phyloP scores from a whole-genome alignment of 2,797 vertebrate species.

The Discoglossus pictus region DNA sequence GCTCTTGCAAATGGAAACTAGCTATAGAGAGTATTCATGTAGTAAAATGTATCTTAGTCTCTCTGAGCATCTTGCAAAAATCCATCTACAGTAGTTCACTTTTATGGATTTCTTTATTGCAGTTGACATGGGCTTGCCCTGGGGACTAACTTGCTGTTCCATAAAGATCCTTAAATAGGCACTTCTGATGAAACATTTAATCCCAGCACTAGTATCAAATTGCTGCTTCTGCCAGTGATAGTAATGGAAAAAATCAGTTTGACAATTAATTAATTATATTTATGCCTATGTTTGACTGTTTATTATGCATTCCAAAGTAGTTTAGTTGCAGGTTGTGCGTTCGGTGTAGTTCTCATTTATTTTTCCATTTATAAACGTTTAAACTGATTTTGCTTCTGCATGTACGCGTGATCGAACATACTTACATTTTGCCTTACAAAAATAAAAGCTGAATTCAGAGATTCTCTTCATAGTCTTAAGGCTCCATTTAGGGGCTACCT shows the following conservation, averaged over 20 bases:
- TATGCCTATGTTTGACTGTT: slow-evolving; percentile 60
- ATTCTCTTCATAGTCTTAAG: background rate
- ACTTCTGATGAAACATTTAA: slow-evolving; percentile 82
- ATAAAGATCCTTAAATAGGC: slow-evolving; percentile 70
- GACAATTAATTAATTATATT: slow-evolving; percentile 72
- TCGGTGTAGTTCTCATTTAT: slow-evolving; percentile 61
- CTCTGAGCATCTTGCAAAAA: slow-evolving; percentile 62
- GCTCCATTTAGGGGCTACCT: too few species aligned
- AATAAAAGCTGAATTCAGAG: background rate
- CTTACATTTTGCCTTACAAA: slow-evolving; percentile 12
- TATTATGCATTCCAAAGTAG: slow-evolving; percentile 63
- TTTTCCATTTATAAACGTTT: slow-evolving; percentile 41
- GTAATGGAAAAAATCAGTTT: slow-evolving; percentile 71
- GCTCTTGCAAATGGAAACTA: slow-evolving; percentile 62
- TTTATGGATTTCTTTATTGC: slow-evolving; percentile 70
- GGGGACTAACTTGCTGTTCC: slow-evolving; percentile 69
- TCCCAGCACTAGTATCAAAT: slow-evolving; percentile 70
- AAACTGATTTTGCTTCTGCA: slow-evolving; percentile 26
- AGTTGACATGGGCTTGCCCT: slow-evolving; percentile 75
- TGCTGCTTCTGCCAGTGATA: slow-evolving; percentile 62
- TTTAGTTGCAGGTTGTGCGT: slow-evolving; percentile 62
- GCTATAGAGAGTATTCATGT: slow-evolving; percentile 64
- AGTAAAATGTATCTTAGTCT: slow-evolving; percentile 50
- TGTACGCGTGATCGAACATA: slow-evolving; percentile 14
- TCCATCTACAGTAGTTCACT: slow-evolving; percentile 56